phyloP scores from a whole-genome alignment of 2,888 invertebrate genomes.

The Nomada flava region DNA sequence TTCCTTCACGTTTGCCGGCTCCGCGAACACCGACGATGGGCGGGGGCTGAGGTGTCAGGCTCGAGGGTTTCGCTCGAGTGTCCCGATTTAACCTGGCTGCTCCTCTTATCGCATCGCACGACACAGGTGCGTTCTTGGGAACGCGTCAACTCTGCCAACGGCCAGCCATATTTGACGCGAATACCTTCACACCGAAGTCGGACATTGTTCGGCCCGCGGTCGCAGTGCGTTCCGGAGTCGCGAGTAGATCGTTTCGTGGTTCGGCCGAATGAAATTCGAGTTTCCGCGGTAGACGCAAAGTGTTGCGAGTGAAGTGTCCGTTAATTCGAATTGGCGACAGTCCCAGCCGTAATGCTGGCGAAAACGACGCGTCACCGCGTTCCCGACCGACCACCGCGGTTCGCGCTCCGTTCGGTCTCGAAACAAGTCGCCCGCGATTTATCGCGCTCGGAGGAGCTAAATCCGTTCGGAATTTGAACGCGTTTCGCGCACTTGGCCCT shows the following conservation, averaged over 20 bases:
- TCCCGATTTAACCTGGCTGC: conserved; percentile 10
- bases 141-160: background rate
- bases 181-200: background rate
- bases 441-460: background rate
- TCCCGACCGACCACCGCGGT: conserved; percentile 19
- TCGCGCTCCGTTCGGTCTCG: background rate
- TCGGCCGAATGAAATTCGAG: conserved; percentile 19
- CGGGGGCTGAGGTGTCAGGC: conserved; percentile 46
- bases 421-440: background rate
- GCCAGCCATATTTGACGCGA: conserved; percentile 39
- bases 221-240: background rate
- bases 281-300: conserved; percentile 10
- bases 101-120: background rate
- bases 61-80: conserved; percentile 3
- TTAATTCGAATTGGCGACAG: conserved; percentile 35
- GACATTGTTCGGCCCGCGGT: conserved; percentile 8
- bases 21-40: conserved; percentile 49
- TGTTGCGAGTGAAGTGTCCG: conserved; percentile 38
- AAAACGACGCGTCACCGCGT: conserved; percentile 16
- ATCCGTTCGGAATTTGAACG: background rate
- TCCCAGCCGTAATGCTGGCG: conserved; percentile 41
- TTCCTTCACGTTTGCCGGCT: background rate
- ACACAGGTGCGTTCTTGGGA: conserved; percentile 4
- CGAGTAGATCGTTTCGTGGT: background rate
- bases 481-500: background rate